Base-by-base conservation (phyloP, 2,797 vertebrate species). In the Ctenochaetus hawaiiensis region DNA sequence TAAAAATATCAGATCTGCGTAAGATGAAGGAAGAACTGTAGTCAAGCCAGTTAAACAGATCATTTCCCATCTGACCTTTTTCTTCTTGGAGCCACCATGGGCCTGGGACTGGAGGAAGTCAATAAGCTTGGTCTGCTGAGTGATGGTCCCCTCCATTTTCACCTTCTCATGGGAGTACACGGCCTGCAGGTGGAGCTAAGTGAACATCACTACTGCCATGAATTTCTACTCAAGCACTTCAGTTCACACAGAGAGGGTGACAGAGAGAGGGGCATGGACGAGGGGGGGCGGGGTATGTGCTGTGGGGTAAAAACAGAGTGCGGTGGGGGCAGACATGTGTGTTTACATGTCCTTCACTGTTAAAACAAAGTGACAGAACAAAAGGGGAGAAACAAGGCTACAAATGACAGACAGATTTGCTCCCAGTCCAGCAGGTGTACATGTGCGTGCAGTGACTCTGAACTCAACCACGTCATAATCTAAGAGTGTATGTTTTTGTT, bases 91-190 rank as follows among this genome's bases (percentile, higher is more conserved):
- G 58, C 96, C 97, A 0, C 96, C 97, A 18, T 99, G 98, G 81
- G 98, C 97, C 94, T 99, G 98, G 86, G 97, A 94, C 93, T 99
- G 98, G 48, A 99, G 95, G 89, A 99, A 99, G 93, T 99, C 98
- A 59, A 99, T 99, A 85, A 99, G 97, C 91, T 99, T 99, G 90
- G 97, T 99, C 94, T 99, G 98, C 89, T 99, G 98, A 74, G 98
- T 97, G 94, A 99, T 99, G 80, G 98, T 99, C 68, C 98, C 98
- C 88, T 99, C 98, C 98, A 99, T 99, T 94, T 99, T 99, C 91
- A 99, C 98, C 91, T 99, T 99, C 93, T 99, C 98, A 77, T 99
- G 98, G 87, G 98, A 99, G 94, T 98, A 99, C 70, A 99, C 97
- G 83, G 97, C 98, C 98, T 99, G 93, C 83, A 93, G 93, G 92